Evolutionary conservation across 1,140 invertebrate genomes (phyloP).

Genomic region (Ceratina australensis): DNA sequence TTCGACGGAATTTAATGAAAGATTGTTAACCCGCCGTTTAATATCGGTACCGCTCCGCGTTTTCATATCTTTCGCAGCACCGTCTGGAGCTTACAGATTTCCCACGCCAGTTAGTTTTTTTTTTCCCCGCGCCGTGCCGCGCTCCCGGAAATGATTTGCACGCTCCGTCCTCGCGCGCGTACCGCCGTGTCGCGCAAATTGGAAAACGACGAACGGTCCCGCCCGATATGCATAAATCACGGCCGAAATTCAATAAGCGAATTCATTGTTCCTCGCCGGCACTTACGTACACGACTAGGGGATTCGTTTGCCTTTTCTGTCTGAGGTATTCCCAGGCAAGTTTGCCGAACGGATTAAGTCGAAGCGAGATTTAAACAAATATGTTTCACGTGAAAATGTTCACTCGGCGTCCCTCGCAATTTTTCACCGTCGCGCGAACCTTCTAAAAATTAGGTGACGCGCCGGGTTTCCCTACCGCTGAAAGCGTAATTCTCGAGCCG

Average conservation of each 20-base stretch:
- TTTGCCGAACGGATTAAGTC: neutral
- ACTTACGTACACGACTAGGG: conserved; percentile 4
- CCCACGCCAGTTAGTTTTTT: conserved; percentile 14
- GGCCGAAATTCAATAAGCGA: conserved; percentile 36
- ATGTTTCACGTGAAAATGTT: too few relatives aligned
- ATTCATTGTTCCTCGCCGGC: conserved; percentile 5
- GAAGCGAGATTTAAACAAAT: too few relatives aligned
- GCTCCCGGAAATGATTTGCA: conserved; percentile 36
- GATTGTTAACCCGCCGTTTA: conserved; percentile 52
- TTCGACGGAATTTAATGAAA: conserved; percentile 58
- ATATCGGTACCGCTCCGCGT: conserved; percentile 13
- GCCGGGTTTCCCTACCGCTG: neutral
- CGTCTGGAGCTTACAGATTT: conserved; percentile 32
- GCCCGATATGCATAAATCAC: conserved; percentile 43
- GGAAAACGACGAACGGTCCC: conserved; percentile 37
- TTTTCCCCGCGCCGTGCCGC: neutral
- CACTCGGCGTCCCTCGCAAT: too few relatives aligned
- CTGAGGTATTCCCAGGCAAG: neutral
- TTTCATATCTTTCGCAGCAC: conserved; percentile 21
- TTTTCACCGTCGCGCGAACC: too few relatives aligned
- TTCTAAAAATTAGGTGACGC: too few relatives aligned
- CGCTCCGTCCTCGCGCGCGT: neutral
- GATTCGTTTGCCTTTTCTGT: neutral
- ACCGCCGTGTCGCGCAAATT: conserved; percentile 25
- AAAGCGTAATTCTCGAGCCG: neutral